Conservation (phyloP, 2,113 vertebrate genomes). For the Salvator merianae region DNA sequence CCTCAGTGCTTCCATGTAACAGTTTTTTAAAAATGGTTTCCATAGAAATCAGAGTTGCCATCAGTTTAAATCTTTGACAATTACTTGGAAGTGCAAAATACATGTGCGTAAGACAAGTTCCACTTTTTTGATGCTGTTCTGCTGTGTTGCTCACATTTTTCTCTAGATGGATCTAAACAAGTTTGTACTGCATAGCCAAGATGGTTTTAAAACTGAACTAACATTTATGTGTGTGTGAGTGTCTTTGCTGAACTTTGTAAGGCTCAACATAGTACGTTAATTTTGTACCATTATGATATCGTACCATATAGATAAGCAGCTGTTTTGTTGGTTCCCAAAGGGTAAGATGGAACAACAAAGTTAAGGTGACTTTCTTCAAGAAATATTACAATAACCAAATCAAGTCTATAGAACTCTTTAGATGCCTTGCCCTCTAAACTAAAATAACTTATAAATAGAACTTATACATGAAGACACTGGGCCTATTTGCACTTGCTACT, state of each 20-base stretch:
- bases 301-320: neutral
- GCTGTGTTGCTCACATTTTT: constrained; percentile 67
- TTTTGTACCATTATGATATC: no score
- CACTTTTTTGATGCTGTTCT: constrained; percentile 81
- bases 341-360: neutral
- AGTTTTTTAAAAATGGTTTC: constrained; percentile 66
- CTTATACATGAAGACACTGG: neutral
- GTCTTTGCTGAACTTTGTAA: constrained; percentile 25
- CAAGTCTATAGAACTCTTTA: neutral
- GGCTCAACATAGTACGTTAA: neutral
- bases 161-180: constrained; percentile 55
- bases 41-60: constrained; percentile 72
- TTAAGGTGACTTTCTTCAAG: neutral
- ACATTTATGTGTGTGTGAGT: neutral
- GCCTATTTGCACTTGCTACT: no score
- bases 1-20: constrained; percentile 65
- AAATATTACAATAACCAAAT: neutral
- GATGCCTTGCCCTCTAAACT: neutral
- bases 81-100: constrained; percentile 76
- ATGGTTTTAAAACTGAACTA: constrained; percentile 29
- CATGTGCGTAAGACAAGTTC: constrained; percentile 73
- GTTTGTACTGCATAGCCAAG: constrained; percentile 67
- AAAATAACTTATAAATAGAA: neutral
- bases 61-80: constrained; percentile 73
- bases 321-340: constrained; percentile 2